Evolutionary conservation across 2,113 vertebrate genomes (phyloP), one percentile per base, ranked within the genome.

Genomic region (Myodes glareolus): DNA sequence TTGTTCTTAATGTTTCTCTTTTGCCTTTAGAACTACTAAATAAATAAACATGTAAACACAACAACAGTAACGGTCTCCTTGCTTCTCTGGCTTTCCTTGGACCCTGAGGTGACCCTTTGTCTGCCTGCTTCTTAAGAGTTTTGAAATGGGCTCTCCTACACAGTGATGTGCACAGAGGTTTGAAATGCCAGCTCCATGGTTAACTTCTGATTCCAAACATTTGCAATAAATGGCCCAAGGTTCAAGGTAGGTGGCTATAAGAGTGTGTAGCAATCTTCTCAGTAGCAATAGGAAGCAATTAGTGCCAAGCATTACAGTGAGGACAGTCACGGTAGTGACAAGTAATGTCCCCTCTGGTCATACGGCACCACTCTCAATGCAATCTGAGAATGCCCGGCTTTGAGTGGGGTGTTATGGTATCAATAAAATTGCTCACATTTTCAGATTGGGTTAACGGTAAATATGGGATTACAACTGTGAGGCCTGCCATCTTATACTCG

Each of bases 91-190:
- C 98, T 98, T 98, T 88, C 91, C 87, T 90, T 88, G 98, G 98
- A 98, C 98, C 98, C 97, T 94, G 88, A 94, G 93, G 94, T 96
- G 98, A 98, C 98, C 98, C 97, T 70, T 92, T 63, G 97, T 97
- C 82, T 97, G 90, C 96, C 96, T 94, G 90, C 92, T 95, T 98
- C 97, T 94, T 97, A 90, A 27, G 90, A 91, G 95, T 96, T 97
- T 98, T 98, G 97, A 98, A 98, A 98, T 80, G 75, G 92, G 94
- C 95, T 98, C 95, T 97, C 45, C 97, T 93, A 94, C 52, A 94
- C 97, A 97, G 96, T 0, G 1, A 67, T 78, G 94, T 85, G 86
- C 97, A 96, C 97, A 97, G 87, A 94, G 97, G 97, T 98, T 97
- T 88, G 91, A 98, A 98, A 96, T 97, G 95, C 78, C 94, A 97